A percentile compares a stretch with the other conserved stretches of the same genome.
Evolutionary conservation across 1,140 invertebrate species (phyloP).

Genomic region (Aphis gossypii): DNA sequence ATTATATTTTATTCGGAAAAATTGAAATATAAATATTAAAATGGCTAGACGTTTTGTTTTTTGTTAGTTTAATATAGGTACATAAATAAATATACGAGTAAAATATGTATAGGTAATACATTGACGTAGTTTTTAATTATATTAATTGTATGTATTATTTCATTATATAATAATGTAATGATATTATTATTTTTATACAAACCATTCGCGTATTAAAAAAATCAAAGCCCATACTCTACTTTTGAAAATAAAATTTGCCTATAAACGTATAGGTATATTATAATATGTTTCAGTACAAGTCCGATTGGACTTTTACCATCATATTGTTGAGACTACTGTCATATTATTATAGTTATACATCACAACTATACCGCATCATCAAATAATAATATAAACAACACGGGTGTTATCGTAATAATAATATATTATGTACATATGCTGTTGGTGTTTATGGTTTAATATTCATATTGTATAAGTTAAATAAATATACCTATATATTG

Average conservation of each 20-base stretch:
- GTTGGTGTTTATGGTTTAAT: background rate
- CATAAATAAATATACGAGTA: background rate
- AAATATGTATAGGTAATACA: background rate
- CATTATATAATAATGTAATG: background rate
- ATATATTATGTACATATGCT: background rate
- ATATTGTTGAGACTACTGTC: background rate
- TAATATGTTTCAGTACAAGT: background rate
- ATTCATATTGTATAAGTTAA: background rate
- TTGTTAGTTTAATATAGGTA: background rate
- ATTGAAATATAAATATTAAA: conserved; percentile 15
- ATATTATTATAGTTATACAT: background rate
- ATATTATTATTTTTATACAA: background rate
- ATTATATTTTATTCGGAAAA: conserved; percentile 9
- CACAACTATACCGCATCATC: background rate
- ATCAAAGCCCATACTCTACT: background rate
- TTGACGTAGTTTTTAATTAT: background rate
- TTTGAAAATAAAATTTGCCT: background rate
- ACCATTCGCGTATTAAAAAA: background rate
- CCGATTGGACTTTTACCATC: background rate
- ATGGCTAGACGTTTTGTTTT: background rate
- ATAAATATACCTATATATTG: background rate
- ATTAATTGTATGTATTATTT: background rate
- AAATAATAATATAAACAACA: background rate
- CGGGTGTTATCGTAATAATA: background rate
- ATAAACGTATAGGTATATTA: background rate